Percentiles rank a stretch among this genome's conserved stretches.
Conservation (phyloP, 2,888 invertebrate species). For the Platynereis dumerilii region DNA sequence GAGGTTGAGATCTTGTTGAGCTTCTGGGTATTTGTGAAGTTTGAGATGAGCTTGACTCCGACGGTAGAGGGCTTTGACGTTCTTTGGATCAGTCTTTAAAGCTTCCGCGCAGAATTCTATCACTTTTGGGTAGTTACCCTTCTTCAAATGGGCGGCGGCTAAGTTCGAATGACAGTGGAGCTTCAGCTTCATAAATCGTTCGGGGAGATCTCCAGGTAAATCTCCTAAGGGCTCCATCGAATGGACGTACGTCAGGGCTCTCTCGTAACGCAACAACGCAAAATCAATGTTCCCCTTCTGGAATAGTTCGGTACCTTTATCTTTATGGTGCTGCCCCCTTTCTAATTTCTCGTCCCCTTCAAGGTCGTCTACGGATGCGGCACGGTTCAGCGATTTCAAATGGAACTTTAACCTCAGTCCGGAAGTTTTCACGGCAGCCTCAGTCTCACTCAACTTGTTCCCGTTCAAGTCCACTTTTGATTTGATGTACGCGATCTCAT, state of each 20-base stretch:
- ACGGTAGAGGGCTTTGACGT: slow-evolving; percentile 87
- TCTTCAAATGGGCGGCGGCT: slow-evolving; percentile 67
- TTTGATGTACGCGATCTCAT: slow-evolving; percentile 36
- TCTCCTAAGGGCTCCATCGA: slow-evolving; percentile 24
- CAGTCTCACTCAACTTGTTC: slow-evolving; percentile 27
- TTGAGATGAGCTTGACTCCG: slow-evolving; percentile 70
- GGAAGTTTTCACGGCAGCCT: slow-evolving; percentile 14
- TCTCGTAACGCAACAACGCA: slow-evolving; percentile 32
- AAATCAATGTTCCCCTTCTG: slow-evolving; percentile 28
- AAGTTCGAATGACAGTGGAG: slow-evolving; percentile 37
- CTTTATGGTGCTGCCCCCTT: slow-evolving; percentile 39
- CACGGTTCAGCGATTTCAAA: slow-evolving; percentile 29
- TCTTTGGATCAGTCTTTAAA: slow-evolving; percentile 74
- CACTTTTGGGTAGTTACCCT: slow-evolving; percentile 74
- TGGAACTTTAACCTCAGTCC: slow-evolving; percentile 34
- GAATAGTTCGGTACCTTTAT: slow-evolving; percentile 37
- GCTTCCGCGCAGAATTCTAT: slow-evolving; percentile 78
- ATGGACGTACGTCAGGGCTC: slow-evolving; percentile 27
- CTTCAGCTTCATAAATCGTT: slow-evolving; percentile 23
- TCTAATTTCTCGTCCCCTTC: slow-evolving; percentile 37
- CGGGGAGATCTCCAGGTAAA: slow-evolving; percentile 12
- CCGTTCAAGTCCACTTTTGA: slow-evolving; percentile 35
- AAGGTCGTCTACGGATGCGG: slow-evolving; percentile 34
- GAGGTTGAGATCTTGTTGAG: slow-evolving; percentile 28
- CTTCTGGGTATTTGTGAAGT: slow-evolving; percentile 32